Base-by-base conservation (phyloP, 2,888 invertebrate genomes). In the Deilephila porcellus region DNA sequence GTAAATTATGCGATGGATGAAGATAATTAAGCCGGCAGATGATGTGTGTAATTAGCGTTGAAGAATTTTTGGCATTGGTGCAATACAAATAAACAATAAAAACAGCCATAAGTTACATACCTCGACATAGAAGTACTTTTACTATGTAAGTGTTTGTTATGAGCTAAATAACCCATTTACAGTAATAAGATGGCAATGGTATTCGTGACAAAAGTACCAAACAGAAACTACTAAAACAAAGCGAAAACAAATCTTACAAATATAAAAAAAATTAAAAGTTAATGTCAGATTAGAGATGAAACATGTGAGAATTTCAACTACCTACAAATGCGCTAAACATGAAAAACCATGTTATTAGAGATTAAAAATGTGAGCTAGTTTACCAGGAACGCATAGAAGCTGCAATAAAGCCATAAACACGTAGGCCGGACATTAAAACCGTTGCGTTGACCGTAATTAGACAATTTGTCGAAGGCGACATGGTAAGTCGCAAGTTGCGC, bases 1-100 rank as follows among this genome's bases (percentile, higher is more conserved):
- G 67, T 67, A 67, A 67, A 67, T 67, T 52, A 67, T 67, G 52
- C 45, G 67, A 67, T 67, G 25, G 25, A 67, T 67, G 52, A 67
- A 67, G 67, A 67, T 67, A 67, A 67, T 67, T 67, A 67, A 67
- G 52, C 25, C 25, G 45, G 17, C 25, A 67, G 67, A 67, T 67
- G 67, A 67, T 67, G 67, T 67, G 67, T 67, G 67, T 67, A 67
- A 67, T 67, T 52, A 67, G 52, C 25, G 45, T 7, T 4, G 17
- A 52, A 52, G 67, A 67, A 67, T 52, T 67, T 67, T 67, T 67
- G 67, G 67, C 52, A 52, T 52, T 25, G 45, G 25, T 52, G 67
- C 64, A 20, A 67, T 52, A 67, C 45, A 67, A 67, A 67, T 67
- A 67, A 25, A 67, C 19, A 17, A 29, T 56, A 56, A 56, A n/a